A percentile compares a stretch with the other conserved stretches of the same genome.
These are phyloP conservation scores for Thamnaconus septentrionalis DNA, from an alignment of 2,113 vertebrate species.

Conservation along the genomic window DNA sequence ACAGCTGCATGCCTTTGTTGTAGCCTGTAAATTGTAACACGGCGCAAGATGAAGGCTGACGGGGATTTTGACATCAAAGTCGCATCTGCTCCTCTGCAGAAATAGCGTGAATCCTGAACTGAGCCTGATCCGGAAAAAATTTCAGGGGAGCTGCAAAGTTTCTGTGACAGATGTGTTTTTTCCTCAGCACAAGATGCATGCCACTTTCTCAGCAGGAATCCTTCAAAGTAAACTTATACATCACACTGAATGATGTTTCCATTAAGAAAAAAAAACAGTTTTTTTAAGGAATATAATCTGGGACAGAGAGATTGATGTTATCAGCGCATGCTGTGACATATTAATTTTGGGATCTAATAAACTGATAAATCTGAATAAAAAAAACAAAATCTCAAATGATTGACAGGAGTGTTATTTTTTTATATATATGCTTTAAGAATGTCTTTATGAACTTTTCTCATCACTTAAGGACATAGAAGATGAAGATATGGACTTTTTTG, in stretches of 20 bases:
- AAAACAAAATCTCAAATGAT: too few relatives aligned
- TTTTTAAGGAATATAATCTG: not conserved
- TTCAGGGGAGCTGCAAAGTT: too few relatives aligned
- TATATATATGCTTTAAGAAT: too few relatives aligned
- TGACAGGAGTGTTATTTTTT: not conserved
- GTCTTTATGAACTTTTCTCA: too few relatives aligned
- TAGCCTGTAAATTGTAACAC: too few relatives aligned
- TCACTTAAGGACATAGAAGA: not conserved
- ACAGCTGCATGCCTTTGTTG: too few relatives aligned
- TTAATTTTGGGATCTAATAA: not conserved
- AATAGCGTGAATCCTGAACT: too few relatives aligned
- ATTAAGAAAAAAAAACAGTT: not conserved
- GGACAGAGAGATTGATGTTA: not conserved
- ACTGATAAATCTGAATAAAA: not conserved
- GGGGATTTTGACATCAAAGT: too few relatives aligned
- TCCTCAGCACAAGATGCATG: not conserved
- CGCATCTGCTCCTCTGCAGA: too few relatives aligned
- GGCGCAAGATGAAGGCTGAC: too few relatives aligned
- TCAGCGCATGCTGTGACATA: not conserved
- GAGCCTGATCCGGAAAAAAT: too few relatives aligned
- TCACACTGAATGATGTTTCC: not conserved
- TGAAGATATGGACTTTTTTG: not conserved
- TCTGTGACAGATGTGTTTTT: too few relatives aligned
- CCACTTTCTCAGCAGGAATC: conserved; percentile 2
- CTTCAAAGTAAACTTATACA: conserved; percentile 2